Evolutionary conservation across 1,140 invertebrate species (phyloP).

Genomic region (Drosophila chauvacae): DNA sequence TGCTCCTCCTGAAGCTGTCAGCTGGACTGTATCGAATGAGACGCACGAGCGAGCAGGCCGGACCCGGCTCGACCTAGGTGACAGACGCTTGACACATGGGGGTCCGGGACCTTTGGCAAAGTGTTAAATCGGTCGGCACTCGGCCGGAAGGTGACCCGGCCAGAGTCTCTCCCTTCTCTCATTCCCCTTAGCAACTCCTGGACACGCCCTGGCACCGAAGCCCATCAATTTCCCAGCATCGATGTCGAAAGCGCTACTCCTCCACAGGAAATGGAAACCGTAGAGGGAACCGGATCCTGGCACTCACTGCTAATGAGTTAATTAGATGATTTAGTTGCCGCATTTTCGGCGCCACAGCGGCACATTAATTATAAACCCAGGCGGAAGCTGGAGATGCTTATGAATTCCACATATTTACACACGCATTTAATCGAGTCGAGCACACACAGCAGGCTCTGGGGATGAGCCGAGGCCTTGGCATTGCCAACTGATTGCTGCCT

Average conservation of each 20-base stretch:
- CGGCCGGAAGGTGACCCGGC: constrained; percentile 31
- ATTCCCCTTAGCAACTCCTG: constrained; percentile 23
- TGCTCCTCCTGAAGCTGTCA: constrained; percentile 19
- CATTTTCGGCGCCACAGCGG: constrained; percentile 54
- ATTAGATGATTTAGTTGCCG: constrained; percentile 72
- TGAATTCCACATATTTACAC: constrained; percentile 54
- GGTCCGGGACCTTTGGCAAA: constrained; percentile 49
- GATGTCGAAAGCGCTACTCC: background rate
- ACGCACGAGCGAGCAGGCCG: constrained; percentile 64
- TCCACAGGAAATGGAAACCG: background rate
- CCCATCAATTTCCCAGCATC: constrained; percentile 35
- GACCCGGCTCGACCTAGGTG: constrained; percentile 55
- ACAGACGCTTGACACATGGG: constrained; percentile 74
- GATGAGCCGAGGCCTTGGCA: constrained; percentile 34
- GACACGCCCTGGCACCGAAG: background rate
- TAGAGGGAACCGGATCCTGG: constrained; percentile 12
- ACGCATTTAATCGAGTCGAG: constrained; percentile 16
- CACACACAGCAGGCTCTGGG: background rate
- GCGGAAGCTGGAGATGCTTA: constrained; percentile 24
- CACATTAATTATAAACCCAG: constrained; percentile 63
- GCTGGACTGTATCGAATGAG: constrained; percentile 55
- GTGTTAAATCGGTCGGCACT: constrained; percentile 63
- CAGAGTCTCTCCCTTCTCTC: background rate
- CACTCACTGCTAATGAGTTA: constrained; percentile 71
- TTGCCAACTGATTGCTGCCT: constrained; percentile 66